Evolutionary conservation across 2,797 vertebrate genomes (phyloP).

Genomic region (Crenuchus spilurus): DNA sequence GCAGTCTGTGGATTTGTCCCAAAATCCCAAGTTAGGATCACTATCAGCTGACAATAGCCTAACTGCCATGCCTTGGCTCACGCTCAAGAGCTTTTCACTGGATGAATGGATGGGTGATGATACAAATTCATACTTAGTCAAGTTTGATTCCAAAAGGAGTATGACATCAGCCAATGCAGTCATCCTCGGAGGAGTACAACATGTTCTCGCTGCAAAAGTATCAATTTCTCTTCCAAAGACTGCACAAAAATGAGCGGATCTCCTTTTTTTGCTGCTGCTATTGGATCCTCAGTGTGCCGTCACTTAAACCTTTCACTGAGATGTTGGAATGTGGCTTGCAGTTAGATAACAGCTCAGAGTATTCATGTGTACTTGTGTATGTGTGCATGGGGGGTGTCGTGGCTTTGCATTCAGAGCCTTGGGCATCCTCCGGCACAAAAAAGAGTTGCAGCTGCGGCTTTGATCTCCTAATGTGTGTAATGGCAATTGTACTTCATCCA

Average conservation of each 20-base stretch:
- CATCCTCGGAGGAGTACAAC: background rate
- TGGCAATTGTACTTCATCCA: slow-evolving; percentile 24
- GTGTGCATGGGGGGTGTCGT: background rate
- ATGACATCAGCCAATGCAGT: background rate
- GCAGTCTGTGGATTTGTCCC: too few relatives aligned
- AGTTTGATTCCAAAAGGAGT: background rate
- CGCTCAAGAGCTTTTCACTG: background rate
- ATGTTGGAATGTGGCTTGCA: slow-evolving; percentile 14
- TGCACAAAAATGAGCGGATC: slow-evolving; percentile 6
- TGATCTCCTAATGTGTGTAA: slow-evolving; percentile 28
- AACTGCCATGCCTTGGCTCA: background rate
- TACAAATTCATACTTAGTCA: background rate
- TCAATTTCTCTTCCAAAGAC: slow-evolving; percentile 9
- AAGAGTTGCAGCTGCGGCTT: slow-evolving; percentile 43
- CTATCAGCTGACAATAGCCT: background rate
- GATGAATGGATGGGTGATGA: background rate
- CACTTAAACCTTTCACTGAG: slow-evolving; percentile 9
- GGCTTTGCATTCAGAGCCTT: slow-evolving; percentile 38
- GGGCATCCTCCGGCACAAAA: slow-evolving; percentile 10
- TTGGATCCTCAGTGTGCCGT: slow-evolving; percentile 3
- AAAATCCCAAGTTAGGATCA: background rate
- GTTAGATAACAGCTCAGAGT: slow-evolving; percentile 31
- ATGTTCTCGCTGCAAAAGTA: background rate
- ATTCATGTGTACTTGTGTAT: slow-evolving; percentile 22
- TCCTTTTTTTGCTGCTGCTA: background rate